Base-by-base conservation (phyloP, 2,797 vertebrate species). In the Microchirus variegatus region DNA sequence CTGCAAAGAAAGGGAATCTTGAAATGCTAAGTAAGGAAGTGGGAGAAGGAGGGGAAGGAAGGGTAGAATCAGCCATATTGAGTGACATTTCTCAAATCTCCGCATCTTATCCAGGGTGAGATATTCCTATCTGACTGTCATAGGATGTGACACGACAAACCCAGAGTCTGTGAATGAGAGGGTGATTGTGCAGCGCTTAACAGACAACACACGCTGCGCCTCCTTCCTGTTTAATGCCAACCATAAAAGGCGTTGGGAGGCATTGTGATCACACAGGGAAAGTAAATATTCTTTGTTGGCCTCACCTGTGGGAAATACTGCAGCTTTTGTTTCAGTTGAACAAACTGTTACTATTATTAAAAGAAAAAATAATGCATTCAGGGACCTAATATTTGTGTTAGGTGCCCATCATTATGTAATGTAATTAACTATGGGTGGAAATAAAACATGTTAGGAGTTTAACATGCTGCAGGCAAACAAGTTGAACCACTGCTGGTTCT, bases 41-140 rank as follows among this genome's bases (percentile, higher is more conserved):
- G 80, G 78, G 80, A 81, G 75, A 72, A 87, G 70, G 70, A 66
- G 74, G 60, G 67, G 68, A 71, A 62, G 66, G 67, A 66, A n/a
- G 88, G 89, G 89, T 82, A 77, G 92, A 93, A 94, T 93, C 93
- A 91, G 91, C 95, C 91, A 94, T 89, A 88, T 91, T 93, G 94
- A 94, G 91, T 95, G 94, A 95, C 95, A 90, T 92, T 94, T 95
- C 92, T 94, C 91, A 92, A 94, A 94, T 95, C 93, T 91, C 89
- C 82, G 94, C 92, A 94, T 95, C 91, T 94, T 94, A 94, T 92
- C 93, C 90, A 2, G 85, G 91, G 88, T 80, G 90, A 93, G 92
- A 94, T 95, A 95, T 95, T 93, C 94, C 95, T 94, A 95, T 95
- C 95, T 93, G 93, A 94, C 95, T 92, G 92, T 94, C 93, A 92